Base-by-base conservation (phyloP, 92 coral and sea anemone species). In the Hydrozoanthus gracilis region DNA sequence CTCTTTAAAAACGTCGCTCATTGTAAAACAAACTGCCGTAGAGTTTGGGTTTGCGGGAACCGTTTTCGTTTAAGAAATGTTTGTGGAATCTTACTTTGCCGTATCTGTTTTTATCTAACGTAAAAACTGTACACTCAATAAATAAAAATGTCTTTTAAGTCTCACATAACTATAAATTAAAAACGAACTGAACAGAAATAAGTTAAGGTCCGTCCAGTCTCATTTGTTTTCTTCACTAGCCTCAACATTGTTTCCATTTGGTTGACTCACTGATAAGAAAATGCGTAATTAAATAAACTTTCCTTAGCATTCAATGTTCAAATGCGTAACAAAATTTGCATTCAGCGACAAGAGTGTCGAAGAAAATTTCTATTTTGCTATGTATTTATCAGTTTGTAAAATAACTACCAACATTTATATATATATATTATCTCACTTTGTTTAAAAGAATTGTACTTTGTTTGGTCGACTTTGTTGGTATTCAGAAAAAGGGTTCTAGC, bases 251-350 rank as follows among this genome's bases (percentile, higher is more conserved):
- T 64, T 64, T 47, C 15, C 15, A 48, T 65, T 80, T 80, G 73
- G 85, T 80, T n/a, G 18, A 64, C 61, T 49, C 66, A 44, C 85
- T 65, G 85, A 80, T 80, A 80, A 80, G 72, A 80, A 47, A 62
- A 62, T 65, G 18, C 61, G 74, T 65, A 64, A 80, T 80, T 65
- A 66, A 80, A 80, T 80, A 65, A 65, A 49, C 62, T 80, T 80
- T 62, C 66, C 58, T 65, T 65, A 49, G 85, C 72, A 64, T 64
- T 80, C 74, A 65, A 80, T 17, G 69, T 17, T 18, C 14, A 17
- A 48, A 8, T 27, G 27, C 39, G 11, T 11, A 14, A 13, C 55
- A 78, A 78, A 48, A 20, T 56, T 76, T 17, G 47, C 48, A 8
- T 73, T 56, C 69, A 44, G 69, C 46, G 51, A 47, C 47, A 9